Evolutionary conservation across 2,888 invertebrate genomes (phyloP), one percentile per base, ranked within the genome.

Genomic region (Eupithecia abbreviata): DNA sequence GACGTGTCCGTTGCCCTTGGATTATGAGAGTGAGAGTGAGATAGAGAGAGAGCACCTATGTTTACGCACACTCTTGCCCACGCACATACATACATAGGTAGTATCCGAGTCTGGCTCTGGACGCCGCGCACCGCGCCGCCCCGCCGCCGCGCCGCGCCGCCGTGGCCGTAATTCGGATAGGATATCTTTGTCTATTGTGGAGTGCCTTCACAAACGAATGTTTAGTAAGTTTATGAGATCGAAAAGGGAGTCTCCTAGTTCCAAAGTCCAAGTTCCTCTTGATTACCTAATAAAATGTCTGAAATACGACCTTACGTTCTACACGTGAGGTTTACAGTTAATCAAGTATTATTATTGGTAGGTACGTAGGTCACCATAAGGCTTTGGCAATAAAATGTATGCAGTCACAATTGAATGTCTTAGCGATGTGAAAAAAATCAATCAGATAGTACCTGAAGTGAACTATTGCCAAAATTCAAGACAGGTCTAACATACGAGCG

Each of bases 391-490:
- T 62, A 62, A 30, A 9, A 58, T 58, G 18, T 10, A 18, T 3
- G 58, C 58, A 18, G 42, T 68, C 43, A 43, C 45, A 43, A 67
- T n/a, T 15, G 15, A 43, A 67, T 2, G 58, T 58, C 58, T 45
- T 9, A 45, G 45, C n/a, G 3, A 68, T 2, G 10, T 42, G 6
- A 66, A n/a, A 45, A 71, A 75, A 73, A 77, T 75, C 70, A 72
- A 78, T 75, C 73, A 74, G 74, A 78, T 73, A 71, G 42, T 66
- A 75, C 30, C 62, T 65, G 65, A 76, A 73, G 73, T 68, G 65
- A 76, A 70, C 76, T 76, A 76, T 78, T 76, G 76, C 76, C 76
- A 78, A 76, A 78, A 76, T 74, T 74, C 3, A 75, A 73, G 76
- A 76, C 76, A 71, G 71, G 58, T 58, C 47, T 68, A 74, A 78